A percentile compares a stretch with the other conserved stretches of the same genome.
phyloP scores from a whole-genome alignment of 2,888 invertebrate species.

The Scelioninae gen. 2 region DNA sequence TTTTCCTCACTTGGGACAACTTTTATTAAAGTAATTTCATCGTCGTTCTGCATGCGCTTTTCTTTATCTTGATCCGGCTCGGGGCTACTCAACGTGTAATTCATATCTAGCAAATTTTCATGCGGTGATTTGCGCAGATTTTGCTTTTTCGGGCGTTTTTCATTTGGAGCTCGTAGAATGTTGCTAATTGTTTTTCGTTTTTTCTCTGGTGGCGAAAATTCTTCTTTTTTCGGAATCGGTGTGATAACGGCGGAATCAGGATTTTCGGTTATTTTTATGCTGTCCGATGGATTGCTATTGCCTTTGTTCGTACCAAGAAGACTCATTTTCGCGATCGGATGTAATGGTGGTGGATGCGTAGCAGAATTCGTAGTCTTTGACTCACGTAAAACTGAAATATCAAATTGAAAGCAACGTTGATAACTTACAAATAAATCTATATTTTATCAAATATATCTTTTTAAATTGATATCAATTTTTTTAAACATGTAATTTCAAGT shows the following conservation, averaged over 20 bases:
- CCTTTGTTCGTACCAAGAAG: slow-evolving; percentile 68
- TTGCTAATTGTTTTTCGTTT: slow-evolving; percentile 72
- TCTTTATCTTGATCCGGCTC: slow-evolving; percentile 73
- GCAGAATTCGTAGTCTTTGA: slow-evolving; percentile 72
- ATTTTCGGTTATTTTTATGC: slow-evolving; percentile 74
- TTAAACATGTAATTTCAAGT: no score
- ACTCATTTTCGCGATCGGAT: slow-evolving; percentile 73
- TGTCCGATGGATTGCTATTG: slow-evolving; percentile 67
- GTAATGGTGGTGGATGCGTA: slow-evolving; percentile 72
- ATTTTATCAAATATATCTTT: no score
- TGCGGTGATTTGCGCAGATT: slow-evolving; percentile 68
- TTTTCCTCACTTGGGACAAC: slow-evolving; percentile 72
- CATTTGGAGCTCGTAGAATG: slow-evolving; percentile 69
- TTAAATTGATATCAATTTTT: no score
- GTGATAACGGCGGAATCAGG: slow-evolving; percentile 74
- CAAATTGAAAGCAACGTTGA: background rate
- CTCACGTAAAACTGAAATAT: slow-evolving; percentile 71
- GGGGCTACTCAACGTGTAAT: slow-evolving; percentile 70
- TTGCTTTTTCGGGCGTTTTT: slow-evolving; percentile 71
- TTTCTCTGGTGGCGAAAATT: slow-evolving; percentile 65
- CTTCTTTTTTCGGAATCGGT: slow-evolving; percentile 71
- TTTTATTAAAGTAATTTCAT: slow-evolving; percentile 74
- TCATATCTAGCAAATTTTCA: slow-evolving; percentile 68
- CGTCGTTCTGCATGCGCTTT: slow-evolving; percentile 71
- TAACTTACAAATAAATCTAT: no score